Conservation (phyloP, 2,888 invertebrate genomes). For the Thera obeliscata region DNA sequence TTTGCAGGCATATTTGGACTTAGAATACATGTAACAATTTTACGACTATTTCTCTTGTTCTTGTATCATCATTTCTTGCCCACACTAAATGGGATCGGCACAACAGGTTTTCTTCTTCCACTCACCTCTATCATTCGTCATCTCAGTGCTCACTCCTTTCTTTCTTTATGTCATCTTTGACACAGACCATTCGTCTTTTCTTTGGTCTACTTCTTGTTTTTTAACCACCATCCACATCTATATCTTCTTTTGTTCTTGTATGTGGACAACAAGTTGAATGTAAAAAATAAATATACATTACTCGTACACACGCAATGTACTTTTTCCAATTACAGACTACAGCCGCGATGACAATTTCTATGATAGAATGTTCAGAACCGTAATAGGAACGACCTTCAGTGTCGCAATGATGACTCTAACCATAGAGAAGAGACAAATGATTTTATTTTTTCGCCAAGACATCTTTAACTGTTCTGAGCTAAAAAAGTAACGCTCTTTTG, state of each 20-base stretch:
- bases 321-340: neutral
- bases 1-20: too few relatives aligned
- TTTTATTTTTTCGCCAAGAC: conserved; percentile 23
- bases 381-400: conserved; percentile 29
- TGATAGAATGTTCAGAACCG: conserved; percentile 22
- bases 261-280: neutral
- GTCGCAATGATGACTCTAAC: conserved; percentile 23
- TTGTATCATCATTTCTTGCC: too few relatives aligned
- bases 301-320: neutral
- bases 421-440: conserved; percentile 30
- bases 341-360: conserved; percentile 17
- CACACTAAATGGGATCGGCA: too few relatives aligned
- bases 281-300: neutral
- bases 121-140: too few relatives aligned
- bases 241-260: neutral
- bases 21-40: too few relatives aligned
- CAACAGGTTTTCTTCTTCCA: too few relatives aligned
- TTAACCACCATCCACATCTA: too few relatives aligned
- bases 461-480: conserved; percentile 9
- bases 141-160: too few relatives aligned
- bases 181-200: too few relatives aligned
- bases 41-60: too few relatives aligned
- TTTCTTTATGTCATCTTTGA: too few relatives aligned
- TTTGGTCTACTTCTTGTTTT: too few relatives aligned
- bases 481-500: neutral